Conservation (phyloP, 2,888 invertebrate genomes). For the Parnassius mnemosyne region DNA sequence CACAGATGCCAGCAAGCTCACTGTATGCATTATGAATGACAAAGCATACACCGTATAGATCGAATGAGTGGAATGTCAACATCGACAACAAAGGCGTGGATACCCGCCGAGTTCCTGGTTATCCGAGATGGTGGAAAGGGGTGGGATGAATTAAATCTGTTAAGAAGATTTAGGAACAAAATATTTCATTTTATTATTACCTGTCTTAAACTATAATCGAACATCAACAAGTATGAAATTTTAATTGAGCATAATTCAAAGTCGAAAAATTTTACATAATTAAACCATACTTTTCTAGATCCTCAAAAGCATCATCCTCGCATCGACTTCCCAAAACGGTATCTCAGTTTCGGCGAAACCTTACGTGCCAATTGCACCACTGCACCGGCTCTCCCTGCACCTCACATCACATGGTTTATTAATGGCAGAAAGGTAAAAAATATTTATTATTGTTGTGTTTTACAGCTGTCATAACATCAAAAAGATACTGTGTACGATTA, state of each 20-base stretch:
- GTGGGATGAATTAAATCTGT: too few relatives aligned
- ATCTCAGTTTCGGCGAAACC: constrained; percentile 68
- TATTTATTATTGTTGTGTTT: not conserved
- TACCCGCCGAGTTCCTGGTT: too few relatives aligned
- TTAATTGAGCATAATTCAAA: too few relatives aligned
- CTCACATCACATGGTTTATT: constrained; percentile 89
- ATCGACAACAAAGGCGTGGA: too few relatives aligned
- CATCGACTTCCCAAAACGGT: constrained; percentile 69
- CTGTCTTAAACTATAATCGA: too few relatives aligned
- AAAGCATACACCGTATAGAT: too few relatives aligned
- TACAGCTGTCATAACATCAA: too few relatives aligned
- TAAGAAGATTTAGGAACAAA: constrained; percentile 1
- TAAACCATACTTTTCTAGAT: constrained; percentile 44
- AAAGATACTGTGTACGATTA: not conserved
- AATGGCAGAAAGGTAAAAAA: constrained; percentile 84
- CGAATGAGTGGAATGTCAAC: too few relatives aligned
- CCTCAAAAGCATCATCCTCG: constrained; percentile 75
- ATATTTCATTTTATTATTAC: not conserved
- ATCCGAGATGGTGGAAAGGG: too few relatives aligned
- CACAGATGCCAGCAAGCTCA: too few relatives aligned
- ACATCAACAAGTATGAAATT: too few relatives aligned
- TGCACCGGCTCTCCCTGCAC: constrained; percentile 85
- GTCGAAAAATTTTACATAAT: not conserved
- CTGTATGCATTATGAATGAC: too few relatives aligned
- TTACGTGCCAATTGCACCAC: constrained; percentile 80